Base-by-base conservation (phyloP, 64 coral and sea anemone species). In the Anthopleura sola region DNA sequence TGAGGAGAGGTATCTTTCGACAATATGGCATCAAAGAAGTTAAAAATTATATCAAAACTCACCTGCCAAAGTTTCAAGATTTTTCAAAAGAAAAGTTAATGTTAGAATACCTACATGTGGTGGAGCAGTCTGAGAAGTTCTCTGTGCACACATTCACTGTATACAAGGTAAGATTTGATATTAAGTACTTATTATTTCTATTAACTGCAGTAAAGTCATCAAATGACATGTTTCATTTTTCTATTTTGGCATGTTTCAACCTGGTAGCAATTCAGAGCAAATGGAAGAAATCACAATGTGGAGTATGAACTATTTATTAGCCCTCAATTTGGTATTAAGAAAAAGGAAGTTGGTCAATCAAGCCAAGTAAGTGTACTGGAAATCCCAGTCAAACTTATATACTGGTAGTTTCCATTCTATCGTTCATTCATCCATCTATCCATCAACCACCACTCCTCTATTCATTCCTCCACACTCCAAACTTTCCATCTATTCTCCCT, bases 251-350 rank as follows among this genome's bases (percentile, higher is more conserved):
- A 28, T 62, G 58, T 26, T 23, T n/a, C 5, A 26, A 26, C 16
- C n/a, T 23, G 21, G 0, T 23, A 62, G 58, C 58, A 62, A n/a
- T 62, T 62, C n/a, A 5, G 1, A 62, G 58, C 8, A 23, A 62
- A 62, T 62, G 58, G n/a, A n/a, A 62, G 58, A 62, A 62, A 62
- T 26, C n/a, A 62, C n/a, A 83, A 84, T 46, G 71, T 90, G 38
- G 49, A 84, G 31, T 94, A 83, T 90, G 88, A 94, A 37, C 75
- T 94, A 20, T 85, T 88, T 21, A 83, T 94, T 8, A 91, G 88
- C 84, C 85, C 86, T 23, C 82, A 94, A 83, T 94, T 87, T 91
- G 93, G 93, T 24, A 94, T 94, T 57, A 90, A 94, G 57, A 94
- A 94, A 46, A 90, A 71, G 55, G 84, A 88, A 91, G 77, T 16